A percentile compares a stretch with the other conserved stretches of the same genome.
These are phyloP conservation scores for Minunthozetes semirufus DNA, from an alignment of 2,888 invertebrate species.

Conservation along the genomic window DNA sequence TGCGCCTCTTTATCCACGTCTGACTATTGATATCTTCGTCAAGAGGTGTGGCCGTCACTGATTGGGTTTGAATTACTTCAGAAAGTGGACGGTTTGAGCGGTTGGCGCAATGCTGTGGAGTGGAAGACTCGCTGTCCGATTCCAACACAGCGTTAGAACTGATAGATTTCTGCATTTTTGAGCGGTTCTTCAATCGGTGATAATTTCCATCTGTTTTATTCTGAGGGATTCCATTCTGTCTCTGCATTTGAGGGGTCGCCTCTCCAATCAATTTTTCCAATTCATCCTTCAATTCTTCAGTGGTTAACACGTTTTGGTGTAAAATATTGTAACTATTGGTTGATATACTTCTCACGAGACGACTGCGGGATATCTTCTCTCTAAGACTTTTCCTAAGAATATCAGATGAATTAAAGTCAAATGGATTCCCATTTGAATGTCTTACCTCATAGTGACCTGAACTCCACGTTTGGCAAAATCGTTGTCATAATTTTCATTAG, in stretches of 20 bases:
- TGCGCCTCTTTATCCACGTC: conserved; percentile 35
- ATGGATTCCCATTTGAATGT: background rate
- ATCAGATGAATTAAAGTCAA: background rate
- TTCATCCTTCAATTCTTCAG: conserved; percentile 39
- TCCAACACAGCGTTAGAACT: conserved; percentile 43
- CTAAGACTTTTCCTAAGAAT: conserved; percentile 38
- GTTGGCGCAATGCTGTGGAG: conserved; percentile 39
- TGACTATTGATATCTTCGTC: conserved; percentile 20
- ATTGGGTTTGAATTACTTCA: conserved; percentile 32
- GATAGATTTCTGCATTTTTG: conserved; percentile 41
- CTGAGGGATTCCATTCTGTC: background rate
- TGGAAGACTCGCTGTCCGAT: conserved; percentile 41
- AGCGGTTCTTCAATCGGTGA: conserved; percentile 33
- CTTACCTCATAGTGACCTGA: conserved; percentile 20
- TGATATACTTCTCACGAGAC: conserved; percentile 43
- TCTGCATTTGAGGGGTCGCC: conserved; percentile 16
- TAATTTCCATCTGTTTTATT: background rate
- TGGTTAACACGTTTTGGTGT: conserved; percentile 34
- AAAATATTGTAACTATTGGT: conserved; percentile 43
- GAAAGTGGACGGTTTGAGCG: conserved; percentile 34
- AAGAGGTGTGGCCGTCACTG: background rate
- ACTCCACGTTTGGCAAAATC: background rate
- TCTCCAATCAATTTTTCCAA: conserved; percentile 41
- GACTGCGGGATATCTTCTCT: conserved; percentile 42
- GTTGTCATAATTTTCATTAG: conserved; percentile 25